phyloP scores from a whole-genome alignment of 2,888 invertebrate species.

The Odontocolon sp. region DNA sequence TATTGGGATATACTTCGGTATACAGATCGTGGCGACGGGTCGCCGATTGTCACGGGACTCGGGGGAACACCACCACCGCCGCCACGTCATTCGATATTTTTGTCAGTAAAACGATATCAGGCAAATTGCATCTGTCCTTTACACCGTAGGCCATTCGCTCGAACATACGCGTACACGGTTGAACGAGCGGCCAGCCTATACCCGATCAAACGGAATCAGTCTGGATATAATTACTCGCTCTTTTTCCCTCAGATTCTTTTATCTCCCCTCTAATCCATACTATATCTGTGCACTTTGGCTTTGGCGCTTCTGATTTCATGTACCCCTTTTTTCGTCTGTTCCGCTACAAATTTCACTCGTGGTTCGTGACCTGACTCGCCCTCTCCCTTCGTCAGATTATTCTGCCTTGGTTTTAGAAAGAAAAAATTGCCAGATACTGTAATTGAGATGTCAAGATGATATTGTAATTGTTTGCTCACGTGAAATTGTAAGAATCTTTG shows the following conservation, averaged over 20 bases:
- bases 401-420: too few species aligned
- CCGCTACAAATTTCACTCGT: conserved; percentile 9
- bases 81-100: conserved; percentile 75
- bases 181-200: conserved; percentile 47
- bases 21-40: conserved; percentile 36
- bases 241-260: conserved; percentile 37
- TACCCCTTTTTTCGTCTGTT: conserved; percentile 16
- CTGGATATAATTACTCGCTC: conserved; percentile 59
- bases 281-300: conserved; percentile 29
- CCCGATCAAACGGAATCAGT: conserved; percentile 62
- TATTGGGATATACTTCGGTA: conserved; percentile 14
- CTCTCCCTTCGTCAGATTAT: neutral
- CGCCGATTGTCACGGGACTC: conserved; percentile 43
- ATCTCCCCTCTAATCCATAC: conserved; percentile 15
- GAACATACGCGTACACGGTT: conserved; percentile 39
- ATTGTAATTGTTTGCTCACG: too few species aligned
- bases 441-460: too few species aligned
- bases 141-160: conserved; percentile 64
- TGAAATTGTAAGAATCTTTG: neutral
- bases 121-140: conserved; percentile 79
- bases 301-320: conserved; percentile 14
- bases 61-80: conserved; percentile 37
- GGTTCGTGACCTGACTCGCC: neutral
- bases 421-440: too few species aligned
- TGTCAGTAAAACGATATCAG: conserved; percentile 79